Percentiles rank a stretch among this genome's conserved stretches.
These are phyloP conservation scores for Phacellophora camtschatica DNA, from an alignment of 30 jellyfish, hydroid and myxozoan genomes.

Conservation along the genomic window DNA sequence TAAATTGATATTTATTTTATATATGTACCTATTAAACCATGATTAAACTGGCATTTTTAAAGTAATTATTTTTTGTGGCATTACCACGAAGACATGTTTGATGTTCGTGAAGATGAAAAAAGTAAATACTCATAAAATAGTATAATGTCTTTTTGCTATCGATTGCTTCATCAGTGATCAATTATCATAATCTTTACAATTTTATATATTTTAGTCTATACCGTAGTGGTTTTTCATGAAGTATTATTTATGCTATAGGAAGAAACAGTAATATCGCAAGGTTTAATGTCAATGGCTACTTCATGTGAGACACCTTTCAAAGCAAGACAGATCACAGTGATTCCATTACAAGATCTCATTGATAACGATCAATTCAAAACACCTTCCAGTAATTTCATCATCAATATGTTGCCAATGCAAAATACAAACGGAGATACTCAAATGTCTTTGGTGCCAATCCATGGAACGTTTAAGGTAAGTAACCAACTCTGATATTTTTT, in stretches of 20 bases:
- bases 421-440: not conserved
- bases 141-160: too few species aligned
- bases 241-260: too few species aligned
- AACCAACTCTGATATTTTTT: not conserved
- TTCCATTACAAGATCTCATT: slow-evolving; percentile 48
- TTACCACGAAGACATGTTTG: too few species aligned
- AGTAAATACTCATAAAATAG: too few species aligned
- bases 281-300: slow-evolving; percentile 36
- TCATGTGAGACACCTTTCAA: slow-evolving; percentile 32
- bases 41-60: too few species aligned
- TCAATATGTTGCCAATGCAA: slow-evolving; percentile 39
- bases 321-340: slow-evolving; percentile 32
- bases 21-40: too few species aligned
- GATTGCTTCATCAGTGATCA: too few species aligned
- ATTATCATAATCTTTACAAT: too few species aligned
- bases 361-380: slow-evolving; percentile 52
- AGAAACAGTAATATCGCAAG: slow-evolving; percentile 43
- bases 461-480: slow-evolving; percentile 48
- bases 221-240: too few species aligned
- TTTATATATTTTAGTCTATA: too few species aligned
- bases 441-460: slow-evolving; percentile 2
- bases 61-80: too few species aligned
- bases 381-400: slow-evolving; percentile 38
- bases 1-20: not conserved
- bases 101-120: too few species aligned